Evolutionary conservation across 2,888 invertebrate genomes (phyloP).

Genomic region (Pandemis corylana): DNA sequence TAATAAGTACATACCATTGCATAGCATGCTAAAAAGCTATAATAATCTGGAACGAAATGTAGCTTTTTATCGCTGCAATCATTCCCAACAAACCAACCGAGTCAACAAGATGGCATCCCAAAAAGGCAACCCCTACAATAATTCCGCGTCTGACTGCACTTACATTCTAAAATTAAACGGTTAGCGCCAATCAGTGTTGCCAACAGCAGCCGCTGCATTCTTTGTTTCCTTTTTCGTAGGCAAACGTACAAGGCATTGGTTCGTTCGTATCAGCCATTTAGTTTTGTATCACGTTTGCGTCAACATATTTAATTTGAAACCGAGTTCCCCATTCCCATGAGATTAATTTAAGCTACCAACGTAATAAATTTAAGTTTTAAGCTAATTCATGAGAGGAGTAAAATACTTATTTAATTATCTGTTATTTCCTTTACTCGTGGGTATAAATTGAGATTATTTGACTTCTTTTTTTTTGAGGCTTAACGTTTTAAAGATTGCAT

Average conservation of each 20-base stretch:
- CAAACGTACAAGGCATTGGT: slow-evolving; percentile 47
- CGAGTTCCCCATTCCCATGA: background rate
- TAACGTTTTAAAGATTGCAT: slow-evolving; percentile 22
- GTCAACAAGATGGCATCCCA: slow-evolving; percentile 42
- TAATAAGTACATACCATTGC: too few species aligned
- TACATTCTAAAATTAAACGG: slow-evolving; percentile 60
- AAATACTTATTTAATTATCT: background rate
- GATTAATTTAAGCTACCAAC: background rate
- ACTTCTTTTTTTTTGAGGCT: background rate
- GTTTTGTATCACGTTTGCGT: slow-evolving; percentile 3
- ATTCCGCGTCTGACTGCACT: slow-evolving; percentile 50
- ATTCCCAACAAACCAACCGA: slow-evolving; percentile 10
- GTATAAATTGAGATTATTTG: background rate
- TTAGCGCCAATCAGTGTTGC: slow-evolving; percentile 60
- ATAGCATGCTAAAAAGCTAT: too few species aligned
- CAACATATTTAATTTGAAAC: slow-evolving; percentile 1
- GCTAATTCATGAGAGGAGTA: background rate
- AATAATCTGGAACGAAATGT: too few species aligned
- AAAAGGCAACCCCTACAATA: slow-evolving; percentile 57
- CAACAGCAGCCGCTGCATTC: slow-evolving; percentile 42
- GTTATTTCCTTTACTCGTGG: background rate
- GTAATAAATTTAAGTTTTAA: background rate
- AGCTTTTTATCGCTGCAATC: background rate
- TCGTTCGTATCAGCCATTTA: slow-evolving; percentile 44
- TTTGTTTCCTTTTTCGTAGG: slow-evolving; percentile 47